Conservation (phyloP, 2,113 vertebrate genomes). For the Numenius arquata region DNA sequence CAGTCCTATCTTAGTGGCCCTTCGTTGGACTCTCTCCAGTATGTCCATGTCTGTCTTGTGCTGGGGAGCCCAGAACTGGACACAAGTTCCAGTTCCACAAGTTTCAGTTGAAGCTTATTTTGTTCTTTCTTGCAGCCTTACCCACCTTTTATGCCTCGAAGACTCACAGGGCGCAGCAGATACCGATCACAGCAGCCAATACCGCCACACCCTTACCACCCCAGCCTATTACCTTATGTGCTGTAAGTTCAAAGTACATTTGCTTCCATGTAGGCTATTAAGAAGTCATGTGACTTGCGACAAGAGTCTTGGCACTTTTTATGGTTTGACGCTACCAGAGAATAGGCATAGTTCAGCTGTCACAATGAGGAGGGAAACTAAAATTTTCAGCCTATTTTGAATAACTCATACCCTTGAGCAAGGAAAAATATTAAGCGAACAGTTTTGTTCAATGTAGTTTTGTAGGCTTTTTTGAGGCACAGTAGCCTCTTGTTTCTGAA, state of each 20-base stretch:
- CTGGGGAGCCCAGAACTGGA: background rate
- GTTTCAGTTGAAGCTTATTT: constrained; percentile 39
- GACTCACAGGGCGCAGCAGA: constrained; percentile 88
- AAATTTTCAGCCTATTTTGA: background rate
- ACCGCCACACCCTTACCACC: constrained; percentile 91
- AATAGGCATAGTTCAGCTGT: background rate
- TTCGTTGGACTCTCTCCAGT: background rate
- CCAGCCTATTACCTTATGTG: constrained; percentile 95
- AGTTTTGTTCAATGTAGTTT: background rate
- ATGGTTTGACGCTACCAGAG: background rate
- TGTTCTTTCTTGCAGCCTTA: constrained; percentile 81
- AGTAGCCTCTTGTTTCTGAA: background rate
- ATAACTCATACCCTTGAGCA: background rate
- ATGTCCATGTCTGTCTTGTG: background rate
- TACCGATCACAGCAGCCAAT: constrained; percentile 91
- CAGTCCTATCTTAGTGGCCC: background rate
- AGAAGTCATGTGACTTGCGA: background rate
- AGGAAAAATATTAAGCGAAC: background rate
- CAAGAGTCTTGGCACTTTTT: background rate
- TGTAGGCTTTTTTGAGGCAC: background rate
- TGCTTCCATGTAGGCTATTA: background rate
- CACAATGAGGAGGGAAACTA: background rate
- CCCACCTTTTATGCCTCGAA: constrained; percentile 92
- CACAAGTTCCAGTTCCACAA: background rate
- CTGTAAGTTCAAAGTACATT: constrained; percentile 80